Evolutionary conservation across 2,113 vertebrate species (phyloP).

Genomic region (Promerops cafer): DNA sequence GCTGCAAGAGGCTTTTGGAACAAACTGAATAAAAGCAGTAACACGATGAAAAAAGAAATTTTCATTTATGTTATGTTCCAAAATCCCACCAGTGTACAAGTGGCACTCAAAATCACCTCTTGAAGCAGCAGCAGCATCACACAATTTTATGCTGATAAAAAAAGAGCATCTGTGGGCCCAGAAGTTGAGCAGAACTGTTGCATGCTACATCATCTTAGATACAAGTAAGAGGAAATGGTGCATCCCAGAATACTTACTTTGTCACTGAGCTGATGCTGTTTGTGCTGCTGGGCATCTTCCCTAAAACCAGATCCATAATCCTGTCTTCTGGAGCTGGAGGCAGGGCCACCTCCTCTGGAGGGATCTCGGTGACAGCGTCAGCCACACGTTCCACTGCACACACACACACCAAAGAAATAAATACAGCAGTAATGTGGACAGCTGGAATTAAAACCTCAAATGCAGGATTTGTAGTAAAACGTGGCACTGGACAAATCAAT

Average conservation of each 20-base stretch:
- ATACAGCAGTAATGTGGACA: background rate
- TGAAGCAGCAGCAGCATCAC: background rate
- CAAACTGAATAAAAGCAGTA: background rate
- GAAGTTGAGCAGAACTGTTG: background rate
- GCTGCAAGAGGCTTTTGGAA: background rate
- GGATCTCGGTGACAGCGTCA: constrained; percentile 63
- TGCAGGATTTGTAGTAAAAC: background rate
- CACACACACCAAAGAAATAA: background rate
- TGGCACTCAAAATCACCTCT: background rate
- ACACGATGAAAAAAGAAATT: background rate
- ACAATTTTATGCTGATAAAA: background rate
- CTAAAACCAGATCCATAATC: constrained; percentile 76
- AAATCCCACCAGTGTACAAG: background rate
- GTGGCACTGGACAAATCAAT: background rate
- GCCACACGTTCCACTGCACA: constrained; percentile 63
- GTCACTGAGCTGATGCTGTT: constrained; percentile 58
- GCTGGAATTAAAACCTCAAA: background rate
- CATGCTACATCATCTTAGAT: background rate
- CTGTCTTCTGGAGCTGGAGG: constrained; percentile 65
- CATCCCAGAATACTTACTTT: constrained; percentile 65
- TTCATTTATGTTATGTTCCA: background rate
- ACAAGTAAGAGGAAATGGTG: background rate
- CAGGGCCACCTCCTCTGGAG: constrained; percentile 63
- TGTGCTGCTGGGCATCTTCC: constrained; percentile 63
- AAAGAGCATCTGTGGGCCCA: background rate